A percentile compares a stretch with the other conserved stretches of the same genome.
Evolutionary conservation across 2,113 vertebrate species (phyloP).

Genomic region (Ondatra zibethicus): DNA sequence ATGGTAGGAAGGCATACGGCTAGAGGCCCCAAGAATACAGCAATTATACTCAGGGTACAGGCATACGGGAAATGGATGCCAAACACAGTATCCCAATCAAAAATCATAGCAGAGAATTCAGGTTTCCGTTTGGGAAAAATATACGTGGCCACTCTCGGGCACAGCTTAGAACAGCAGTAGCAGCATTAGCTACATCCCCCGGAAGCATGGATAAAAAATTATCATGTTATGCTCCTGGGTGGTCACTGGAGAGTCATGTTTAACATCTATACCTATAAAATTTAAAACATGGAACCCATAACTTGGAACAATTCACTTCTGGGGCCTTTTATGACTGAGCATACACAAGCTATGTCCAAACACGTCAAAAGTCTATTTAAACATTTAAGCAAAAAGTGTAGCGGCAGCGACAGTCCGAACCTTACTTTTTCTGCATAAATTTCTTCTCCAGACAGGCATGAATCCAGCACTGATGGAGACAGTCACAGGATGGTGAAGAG

Average conservation of each 20-base stretch:
- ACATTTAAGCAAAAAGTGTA: background rate
- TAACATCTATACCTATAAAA: slow-evolving; percentile 47
- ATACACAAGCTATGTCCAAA: slow-evolving; percentile 53
- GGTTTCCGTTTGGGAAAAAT: slow-evolving; percentile 2
- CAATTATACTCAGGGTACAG: background rate
- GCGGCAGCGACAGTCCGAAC: background rate
- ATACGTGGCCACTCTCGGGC: background rate
- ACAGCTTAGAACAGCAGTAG: background rate
- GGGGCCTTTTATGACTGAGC: background rate
- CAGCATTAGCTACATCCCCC: background rate
- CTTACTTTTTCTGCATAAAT: slow-evolving; percentile 31
- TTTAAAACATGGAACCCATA: background rate
- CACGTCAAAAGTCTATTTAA: slow-evolving; percentile 52
- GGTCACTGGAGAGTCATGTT: background rate
- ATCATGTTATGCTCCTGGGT: slow-evolving; percentile 13
- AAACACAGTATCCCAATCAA: background rate
- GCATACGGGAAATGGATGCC: background rate
- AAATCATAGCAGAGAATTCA: background rate
- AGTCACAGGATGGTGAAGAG: accelerated
- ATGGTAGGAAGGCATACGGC: background rate
- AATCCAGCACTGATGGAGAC: background rate
- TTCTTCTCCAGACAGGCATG: slow-evolving; percentile 34
- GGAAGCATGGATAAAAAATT: background rate
- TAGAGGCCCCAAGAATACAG: background rate
- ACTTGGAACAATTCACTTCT: background rate